Evolutionary conservation across 1,140 invertebrate species (phyloP).

Genomic region (Lepidurus packardi): DNA sequence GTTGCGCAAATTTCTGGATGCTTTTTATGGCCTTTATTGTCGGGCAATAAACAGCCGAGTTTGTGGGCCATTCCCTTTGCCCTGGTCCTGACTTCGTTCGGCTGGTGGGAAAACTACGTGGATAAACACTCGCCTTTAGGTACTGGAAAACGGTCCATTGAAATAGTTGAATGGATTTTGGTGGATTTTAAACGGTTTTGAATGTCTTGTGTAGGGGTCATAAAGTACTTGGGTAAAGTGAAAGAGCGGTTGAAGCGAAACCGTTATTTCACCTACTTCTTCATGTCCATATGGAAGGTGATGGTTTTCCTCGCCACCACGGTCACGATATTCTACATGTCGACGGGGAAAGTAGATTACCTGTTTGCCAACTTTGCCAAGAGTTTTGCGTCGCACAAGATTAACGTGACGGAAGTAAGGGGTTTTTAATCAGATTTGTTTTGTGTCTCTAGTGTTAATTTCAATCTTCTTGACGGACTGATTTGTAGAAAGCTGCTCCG

Average conservation of each 20-base stretch:
- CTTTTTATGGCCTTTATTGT: constrained; percentile 74
- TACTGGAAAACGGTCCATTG: constrained; percentile 39
- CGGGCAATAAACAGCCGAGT: constrained; percentile 51
- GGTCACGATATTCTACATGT: constrained; percentile 64
- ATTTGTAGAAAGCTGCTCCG: not conserved
- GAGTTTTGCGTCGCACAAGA: constrained; percentile 70
- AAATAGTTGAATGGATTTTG: too few relatives aligned
- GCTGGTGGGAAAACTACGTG: constrained; percentile 97
- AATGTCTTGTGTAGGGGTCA: constrained; percentile 54
- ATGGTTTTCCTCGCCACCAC: constrained; percentile 68
- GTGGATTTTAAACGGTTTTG: too few relatives aligned
- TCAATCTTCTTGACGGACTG: too few relatives aligned
- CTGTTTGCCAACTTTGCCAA: constrained; percentile 67
- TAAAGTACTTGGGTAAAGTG: constrained; percentile 68
- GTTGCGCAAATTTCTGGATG: constrained; percentile 80
- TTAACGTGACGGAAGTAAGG: constrained; percentile 64
- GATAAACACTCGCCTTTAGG: constrained; percentile 71
- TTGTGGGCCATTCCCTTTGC: constrained; percentile 79
- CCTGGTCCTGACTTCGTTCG: constrained; percentile 75
- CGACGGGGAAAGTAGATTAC: constrained; percentile 66
- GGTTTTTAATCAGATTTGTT: too few relatives aligned
- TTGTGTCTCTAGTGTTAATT: too few relatives aligned
- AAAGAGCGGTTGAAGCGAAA: constrained; percentile 73
- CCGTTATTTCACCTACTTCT: constrained; percentile 81
- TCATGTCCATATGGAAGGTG: constrained; percentile 84